Evolutionary conservation across 1,140 invertebrate genomes (phyloP), one percentile per base, ranked within the genome.

Genomic region (Geopemphigus sp.): DNA sequence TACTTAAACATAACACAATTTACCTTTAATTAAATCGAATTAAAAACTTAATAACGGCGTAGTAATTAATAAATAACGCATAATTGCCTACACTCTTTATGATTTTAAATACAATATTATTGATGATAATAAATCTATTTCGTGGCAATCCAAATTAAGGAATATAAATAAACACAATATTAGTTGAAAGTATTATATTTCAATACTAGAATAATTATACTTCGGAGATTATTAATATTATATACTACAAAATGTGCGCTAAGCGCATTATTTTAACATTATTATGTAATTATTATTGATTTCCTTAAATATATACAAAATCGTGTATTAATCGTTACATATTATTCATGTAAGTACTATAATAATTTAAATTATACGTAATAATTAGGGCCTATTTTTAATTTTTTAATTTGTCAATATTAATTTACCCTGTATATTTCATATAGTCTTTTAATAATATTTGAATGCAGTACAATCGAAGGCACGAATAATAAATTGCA

Each of bases 401-500:
- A n/a, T n/a, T n/a, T n/a, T n/a, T n/a, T n/a, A n/a, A n/a, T n/a
- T n/a, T 39, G 17, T 39, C 32, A 39, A 19, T 17, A 19, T 29
- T 64, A 61, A 26, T 63, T 63, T 10, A 63, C 8, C 26, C 5
- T 61, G 10, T 29, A 32, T 63, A 8, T 61, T 19, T 17, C 8
- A 29, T 24, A 61, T 39, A 64, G 15, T 54, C 19, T 64, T 32
- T 64, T 32, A 64, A 64, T 2, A 64, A 64, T n/a, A 64, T 39
- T 19, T 32, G 8, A 64, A 10, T 64, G 19, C 19, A 12, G 17
- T 39, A 39, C 29, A 39, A 32, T 32, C 6, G 10, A n/a, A 63
- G 22, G 29, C 10, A 32, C 26, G 32, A 63, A 32, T 39, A 64
- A 19, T 14, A 64, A 39, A 19, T 64, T 22, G 22, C n/a, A 66